Evolutionary conservation across 2,888 invertebrate species (phyloP).

Genomic region (Cheilosia variabilis): DNA sequence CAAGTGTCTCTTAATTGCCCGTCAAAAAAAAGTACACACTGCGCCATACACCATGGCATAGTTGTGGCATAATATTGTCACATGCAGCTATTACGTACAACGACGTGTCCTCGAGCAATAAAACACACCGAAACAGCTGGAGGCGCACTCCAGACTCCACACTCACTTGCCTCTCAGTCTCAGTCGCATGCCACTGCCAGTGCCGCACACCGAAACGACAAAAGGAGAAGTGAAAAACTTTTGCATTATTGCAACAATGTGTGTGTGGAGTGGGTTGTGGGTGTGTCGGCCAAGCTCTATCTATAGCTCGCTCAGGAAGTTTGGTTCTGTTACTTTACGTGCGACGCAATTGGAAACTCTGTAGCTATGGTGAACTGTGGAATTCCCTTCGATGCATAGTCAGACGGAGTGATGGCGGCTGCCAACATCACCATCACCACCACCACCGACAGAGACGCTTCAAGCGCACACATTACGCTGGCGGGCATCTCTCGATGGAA

Average conservation of each 20-base stretch:
- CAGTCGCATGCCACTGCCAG: background rate
- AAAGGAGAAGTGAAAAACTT: slow-evolving; percentile 18
- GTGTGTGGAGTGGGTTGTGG: background rate
- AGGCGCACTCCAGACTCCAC: background rate
- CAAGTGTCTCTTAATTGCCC: slow-evolving; percentile 61
- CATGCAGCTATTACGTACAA: slow-evolving; percentile 16
- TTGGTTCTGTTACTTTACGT: slow-evolving; percentile 30
- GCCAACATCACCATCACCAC: background rate
- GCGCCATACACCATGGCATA: background rate
- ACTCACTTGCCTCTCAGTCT: slow-evolving; percentile 5
- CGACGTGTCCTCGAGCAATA: too few relatives aligned
- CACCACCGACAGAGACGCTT: background rate
- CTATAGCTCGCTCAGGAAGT: slow-evolving; percentile 41
- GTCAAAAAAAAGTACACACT: slow-evolving; percentile 31
- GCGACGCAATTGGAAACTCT: slow-evolving; percentile 18
- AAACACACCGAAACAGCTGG: slow-evolving; percentile 25
- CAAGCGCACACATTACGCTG: slow-evolving; percentile 16
- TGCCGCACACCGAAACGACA: background rate
- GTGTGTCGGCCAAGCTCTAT: background rate
- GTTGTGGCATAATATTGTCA: slow-evolving; percentile 47
- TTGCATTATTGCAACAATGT: slow-evolving; percentile 36
- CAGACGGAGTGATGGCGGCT: background rate
- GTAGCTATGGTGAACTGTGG: slow-evolving; percentile 5
- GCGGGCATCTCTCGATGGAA: background rate
- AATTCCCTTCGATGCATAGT: slow-evolving; percentile 22